Percentiles rank a stretch among this genome's conserved stretches.
Conservation (phyloP, 2,113 vertebrate genomes). For the Carassius carassius region DNA sequence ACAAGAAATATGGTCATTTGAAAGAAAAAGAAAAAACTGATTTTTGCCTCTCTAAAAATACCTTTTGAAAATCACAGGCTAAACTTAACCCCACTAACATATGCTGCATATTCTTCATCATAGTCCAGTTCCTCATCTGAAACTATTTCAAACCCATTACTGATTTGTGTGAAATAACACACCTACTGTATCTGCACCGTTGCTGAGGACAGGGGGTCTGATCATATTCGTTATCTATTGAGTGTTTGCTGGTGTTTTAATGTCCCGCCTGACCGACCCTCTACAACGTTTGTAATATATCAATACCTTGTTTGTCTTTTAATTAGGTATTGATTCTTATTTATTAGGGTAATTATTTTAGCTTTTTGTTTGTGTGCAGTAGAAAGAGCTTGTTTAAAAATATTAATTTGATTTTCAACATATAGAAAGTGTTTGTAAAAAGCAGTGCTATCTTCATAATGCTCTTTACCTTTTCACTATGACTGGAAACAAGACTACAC, state of each 20-base stretch:
- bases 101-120: no score
- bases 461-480: neutral
- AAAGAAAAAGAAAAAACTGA: no score
- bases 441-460: neutral
- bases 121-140: neutral
- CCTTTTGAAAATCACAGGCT: no score
- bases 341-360: constrained; percentile 55
- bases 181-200: no score
- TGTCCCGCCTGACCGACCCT: no score
- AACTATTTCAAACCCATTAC: neutral
- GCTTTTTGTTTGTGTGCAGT: constrained; percentile 35
- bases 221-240: constrained; percentile 66
- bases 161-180: neutral
- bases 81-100: neutral
- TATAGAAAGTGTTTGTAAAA: neutral
- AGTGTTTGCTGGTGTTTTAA: constrained; percentile 63
- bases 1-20: no score
- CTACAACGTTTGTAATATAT: constrained; percentile 67
- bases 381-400: constrained; percentile 17
- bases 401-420: constrained; percentile 14
- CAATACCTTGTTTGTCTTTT: constrained; percentile 72
- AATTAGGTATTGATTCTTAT: constrained; percentile 75
- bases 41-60: no score
- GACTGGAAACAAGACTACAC: neutral
- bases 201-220: constrained; percentile 17